Percentiles rank a stretch among this genome's conserved stretches.
These are phyloP conservation scores for Cyprinodon variegatus DNA, from an alignment of 2,113 vertebrate species.

Conservation along the genomic window DNA sequence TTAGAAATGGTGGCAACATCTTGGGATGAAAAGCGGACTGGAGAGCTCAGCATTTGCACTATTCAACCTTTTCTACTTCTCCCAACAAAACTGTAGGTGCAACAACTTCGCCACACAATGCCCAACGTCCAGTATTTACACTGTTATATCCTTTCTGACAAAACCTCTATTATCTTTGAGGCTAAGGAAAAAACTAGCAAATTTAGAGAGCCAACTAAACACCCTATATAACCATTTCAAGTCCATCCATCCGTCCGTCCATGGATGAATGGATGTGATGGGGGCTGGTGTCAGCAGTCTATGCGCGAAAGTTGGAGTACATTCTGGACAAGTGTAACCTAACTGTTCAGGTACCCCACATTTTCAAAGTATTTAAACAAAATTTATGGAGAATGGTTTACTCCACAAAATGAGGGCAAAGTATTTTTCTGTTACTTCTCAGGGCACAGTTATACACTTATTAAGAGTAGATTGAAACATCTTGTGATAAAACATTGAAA, in stretches of 20 bases:
- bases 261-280: too few species aligned
- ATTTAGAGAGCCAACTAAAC: too few species aligned
- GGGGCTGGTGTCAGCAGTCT: too few species aligned
- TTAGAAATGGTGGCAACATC: conserved; percentile 66
- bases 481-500: neutral
- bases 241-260: too few species aligned
- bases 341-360: neutral
- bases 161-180: conserved; percentile 8
- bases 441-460: neutral
- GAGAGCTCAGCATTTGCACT: conserved; percentile 64
- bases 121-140: conserved; percentile 56
- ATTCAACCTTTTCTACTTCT: conserved; percentile 27
- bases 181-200: too few species aligned
- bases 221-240: too few species aligned
- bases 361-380: neutral
- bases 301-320: too few species aligned
- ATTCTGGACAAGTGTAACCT: too few species aligned
- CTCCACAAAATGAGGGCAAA: neutral
- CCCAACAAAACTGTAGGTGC: neutral
- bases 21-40: conserved; percentile 63
- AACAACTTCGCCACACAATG: neutral
- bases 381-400: conserved; percentile 30
- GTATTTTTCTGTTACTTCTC: neutral
- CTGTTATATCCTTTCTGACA: conserved; percentile 50
- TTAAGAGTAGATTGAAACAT: neutral